These are phyloP conservation scores for Bactericera cockerelli DNA, from an alignment of 1,140 invertebrate genomes.

Conservation along the genomic window DNA sequence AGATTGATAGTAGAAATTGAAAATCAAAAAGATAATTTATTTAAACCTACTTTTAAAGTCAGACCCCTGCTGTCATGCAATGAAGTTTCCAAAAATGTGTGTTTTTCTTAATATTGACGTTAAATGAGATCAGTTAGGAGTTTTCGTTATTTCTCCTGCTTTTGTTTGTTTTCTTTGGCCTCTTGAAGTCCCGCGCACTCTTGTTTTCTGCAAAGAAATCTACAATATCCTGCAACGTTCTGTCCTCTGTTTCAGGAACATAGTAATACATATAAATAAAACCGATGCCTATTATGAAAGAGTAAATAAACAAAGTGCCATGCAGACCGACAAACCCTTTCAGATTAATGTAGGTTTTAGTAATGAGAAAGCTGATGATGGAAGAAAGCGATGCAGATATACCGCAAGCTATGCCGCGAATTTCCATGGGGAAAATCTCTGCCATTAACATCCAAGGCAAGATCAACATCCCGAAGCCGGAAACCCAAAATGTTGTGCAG, in stretches of 20 bases:
- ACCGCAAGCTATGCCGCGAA: constrained; percentile 20
- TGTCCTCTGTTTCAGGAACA: constrained; percentile 23
- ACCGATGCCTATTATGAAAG: constrained; percentile 15
- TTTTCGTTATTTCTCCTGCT: no score
- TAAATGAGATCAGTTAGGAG: no score
- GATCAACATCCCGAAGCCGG: constrained; percentile 14
- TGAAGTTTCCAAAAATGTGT: no score
- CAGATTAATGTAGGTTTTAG: constrained; percentile 21
- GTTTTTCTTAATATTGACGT: neutral
- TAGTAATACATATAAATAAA: constrained; percentile 19
- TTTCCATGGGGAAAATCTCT: constrained; percentile 20
- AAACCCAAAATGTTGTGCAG: constrained; percentile 15
- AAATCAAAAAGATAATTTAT: no score
- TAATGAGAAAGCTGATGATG: constrained; percentile 18
- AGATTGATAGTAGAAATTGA: no score
- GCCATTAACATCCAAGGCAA: constrained; percentile 21
- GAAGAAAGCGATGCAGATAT: constrained; percentile 16
- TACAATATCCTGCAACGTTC: constrained; percentile 21
- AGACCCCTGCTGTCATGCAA: no score
- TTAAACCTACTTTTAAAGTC: no score
- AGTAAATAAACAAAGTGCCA: constrained; percentile 20
- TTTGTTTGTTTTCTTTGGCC: no score
- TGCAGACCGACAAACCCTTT: constrained; percentile 13
- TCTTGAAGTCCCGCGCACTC: no score
- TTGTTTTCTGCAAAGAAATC: constrained; percentile 17